A percentile compares a stretch with the other conserved stretches of the same genome.
These are phyloP conservation scores for Brachionus rotundiformis DNA, from an alignment of 1,140 invertebrate genomes.

Conservation along the genomic window DNA sequence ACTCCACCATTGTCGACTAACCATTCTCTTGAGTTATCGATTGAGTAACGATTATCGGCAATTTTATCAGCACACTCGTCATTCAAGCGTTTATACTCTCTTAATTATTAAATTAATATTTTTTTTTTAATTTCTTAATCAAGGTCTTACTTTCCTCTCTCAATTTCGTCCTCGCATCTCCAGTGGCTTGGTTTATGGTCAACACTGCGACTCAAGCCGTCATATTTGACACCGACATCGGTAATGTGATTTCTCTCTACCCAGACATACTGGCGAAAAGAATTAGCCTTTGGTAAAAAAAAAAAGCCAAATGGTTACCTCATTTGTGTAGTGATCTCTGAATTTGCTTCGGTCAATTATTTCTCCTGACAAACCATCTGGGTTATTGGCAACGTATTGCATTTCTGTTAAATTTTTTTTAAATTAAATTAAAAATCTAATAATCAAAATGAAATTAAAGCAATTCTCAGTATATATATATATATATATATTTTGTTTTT, in stretches of 20 bases:
- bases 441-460: background rate
- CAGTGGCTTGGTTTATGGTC: constrained; percentile 49
- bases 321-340: constrained; percentile 50
- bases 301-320: background rate
- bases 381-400: constrained; percentile 37
- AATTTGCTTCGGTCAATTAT: constrained; percentile 41
- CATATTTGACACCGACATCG: constrained; percentile 52
- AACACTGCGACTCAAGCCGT: constrained; percentile 1
- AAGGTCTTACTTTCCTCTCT: constrained; percentile 46
- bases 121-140: background rate
- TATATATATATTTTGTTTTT: too few species aligned
- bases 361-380: constrained; percentile 44
- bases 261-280: constrained; percentile 53
- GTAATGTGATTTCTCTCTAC: constrained; percentile 49
- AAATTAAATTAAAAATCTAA: background rate
- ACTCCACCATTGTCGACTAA: constrained; percentile 38
- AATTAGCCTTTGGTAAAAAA: too few species aligned
- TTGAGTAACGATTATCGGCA: constrained; percentile 47
- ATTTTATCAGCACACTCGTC: constrained; percentile 53
- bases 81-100: constrained; percentile 51
- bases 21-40: constrained; percentile 41
- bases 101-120: background rate
- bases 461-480: too few species aligned
- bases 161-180: constrained; percentile 52
- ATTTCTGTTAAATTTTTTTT: constrained; percentile 10